Base-by-base conservation (phyloP, 1,140 invertebrate genomes). In the Pseudachorutes palmiensis region DNA sequence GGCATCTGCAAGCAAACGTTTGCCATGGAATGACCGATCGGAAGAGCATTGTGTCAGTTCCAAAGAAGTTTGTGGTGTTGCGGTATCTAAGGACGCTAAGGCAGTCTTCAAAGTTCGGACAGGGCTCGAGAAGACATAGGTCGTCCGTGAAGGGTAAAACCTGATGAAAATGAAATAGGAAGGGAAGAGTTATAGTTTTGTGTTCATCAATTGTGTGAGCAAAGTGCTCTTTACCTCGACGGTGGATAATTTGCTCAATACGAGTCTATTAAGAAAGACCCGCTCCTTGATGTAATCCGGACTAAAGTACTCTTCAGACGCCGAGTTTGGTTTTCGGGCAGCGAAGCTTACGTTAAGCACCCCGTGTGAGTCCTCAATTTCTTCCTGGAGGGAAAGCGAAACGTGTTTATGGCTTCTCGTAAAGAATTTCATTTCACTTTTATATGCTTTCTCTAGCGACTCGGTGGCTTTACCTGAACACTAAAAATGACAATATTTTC, bases 111-210 rank as follows among this genome's bases (percentile, higher is more conserved):
- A 88, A 98, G 79, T 98, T 97, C 0, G 95, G 80, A 76, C 97
- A 99, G 0, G 95, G 95, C 76, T 99, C 97, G 24, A 88, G 83
- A 0, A 97, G 89, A 78, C 97, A 99, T 0, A 98, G 82, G 78
- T 98, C 97, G 77, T 98, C 96, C 76, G 97, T 94, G 78, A 98
- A 97, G 0, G 95, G 93, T 1, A 97, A 77, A 0, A 98, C 90
- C 83, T 92, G 74, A 24, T 76, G 45, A 2, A 48, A 66, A 41
- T 31, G 51, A 58, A 57, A 59, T 60, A 29, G 5, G 65, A 66
- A 57, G 24, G 28, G 58, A 62, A 64, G 45, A 29, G 28, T 64
- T n/a, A 62, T 67, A 41, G 48, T 24, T 45, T 45, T 45, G 9
- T 45, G 9, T 45, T 45, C 9, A 19, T 12, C 9, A 45, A 45